phyloP scores from a whole-genome alignment of 2,797 vertebrate genomes.

The Spinibarbus caldwelli region DNA sequence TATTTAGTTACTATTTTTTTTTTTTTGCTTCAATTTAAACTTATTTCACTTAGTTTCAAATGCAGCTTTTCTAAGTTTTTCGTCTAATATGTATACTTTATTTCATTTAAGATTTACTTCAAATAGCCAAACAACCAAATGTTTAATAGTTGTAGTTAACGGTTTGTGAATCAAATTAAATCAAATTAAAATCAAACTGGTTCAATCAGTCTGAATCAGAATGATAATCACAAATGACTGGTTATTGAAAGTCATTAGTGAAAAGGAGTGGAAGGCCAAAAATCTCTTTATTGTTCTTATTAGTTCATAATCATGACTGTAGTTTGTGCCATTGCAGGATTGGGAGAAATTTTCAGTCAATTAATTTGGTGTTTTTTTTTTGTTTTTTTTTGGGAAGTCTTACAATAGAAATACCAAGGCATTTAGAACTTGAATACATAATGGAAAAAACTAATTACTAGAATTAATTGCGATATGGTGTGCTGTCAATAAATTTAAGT shows the following conservation, averaged over 20 bases:
- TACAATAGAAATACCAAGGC: background rate
- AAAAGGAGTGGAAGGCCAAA: background rate
- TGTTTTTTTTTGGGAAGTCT: background rate
- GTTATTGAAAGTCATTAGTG: background rate
- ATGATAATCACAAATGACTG: background rate
- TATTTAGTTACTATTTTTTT: too few relatives aligned
- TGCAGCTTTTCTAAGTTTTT: background rate
- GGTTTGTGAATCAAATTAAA: background rate
- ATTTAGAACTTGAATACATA: background rate
- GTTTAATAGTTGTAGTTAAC: background rate
- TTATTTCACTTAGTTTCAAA: background rate
- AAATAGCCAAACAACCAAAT: background rate
- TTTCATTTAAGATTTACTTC: background rate
- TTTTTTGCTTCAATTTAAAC: background rate
- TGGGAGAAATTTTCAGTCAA: background rate
- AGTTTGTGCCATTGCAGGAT: background rate
- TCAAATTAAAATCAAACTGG: background rate
- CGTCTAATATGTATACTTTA: background rate
- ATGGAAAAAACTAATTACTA: background rate
- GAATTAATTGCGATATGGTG: background rate
- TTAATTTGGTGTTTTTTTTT: background rate
- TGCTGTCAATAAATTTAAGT: background rate
- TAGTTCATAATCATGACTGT: background rate
- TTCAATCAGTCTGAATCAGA: background rate
- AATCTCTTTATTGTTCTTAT: background rate